These are phyloP conservation scores for Bubo bubo DNA, from an alignment of 2,113 vertebrate species.

Conservation along the genomic window DNA sequence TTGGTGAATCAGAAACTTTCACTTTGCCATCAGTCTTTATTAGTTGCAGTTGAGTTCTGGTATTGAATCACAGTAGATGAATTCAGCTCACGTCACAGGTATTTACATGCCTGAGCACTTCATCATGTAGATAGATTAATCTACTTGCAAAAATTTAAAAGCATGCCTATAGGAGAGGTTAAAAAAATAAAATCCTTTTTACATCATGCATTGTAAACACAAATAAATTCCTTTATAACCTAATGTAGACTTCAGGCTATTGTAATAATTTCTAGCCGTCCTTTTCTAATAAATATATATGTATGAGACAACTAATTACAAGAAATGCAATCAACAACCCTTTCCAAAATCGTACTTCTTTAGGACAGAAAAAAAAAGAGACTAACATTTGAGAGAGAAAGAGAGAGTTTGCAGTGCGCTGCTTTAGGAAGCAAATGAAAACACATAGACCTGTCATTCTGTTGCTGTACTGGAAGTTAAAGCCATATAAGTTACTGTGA, in stretches of 20 bases:
- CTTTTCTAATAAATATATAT: neutral
- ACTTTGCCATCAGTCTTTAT: slow-evolving; percentile 46
- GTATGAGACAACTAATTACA: neutral
- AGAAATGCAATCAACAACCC: neutral
- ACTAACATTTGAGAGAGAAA: neutral
- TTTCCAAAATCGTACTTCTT: neutral
- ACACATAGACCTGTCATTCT: neutral
- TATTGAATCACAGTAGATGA: slow-evolving; percentile 6
- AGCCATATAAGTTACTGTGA: neutral
- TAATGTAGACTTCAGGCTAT: neutral
- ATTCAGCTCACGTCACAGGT: slow-evolving; percentile 18
- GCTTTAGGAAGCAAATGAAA: neutral
- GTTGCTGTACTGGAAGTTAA: neutral
- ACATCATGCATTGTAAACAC: neutral
- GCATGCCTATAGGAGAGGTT: neutral
- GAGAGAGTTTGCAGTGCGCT: neutral
- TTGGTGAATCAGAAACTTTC: slow-evolving; percentile 23
- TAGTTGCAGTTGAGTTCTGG: slow-evolving; percentile 16
- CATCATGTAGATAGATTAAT: neutral
- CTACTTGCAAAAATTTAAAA: neutral
- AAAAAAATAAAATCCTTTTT: neutral
- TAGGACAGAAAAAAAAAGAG: neutral
- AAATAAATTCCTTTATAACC: neutral
- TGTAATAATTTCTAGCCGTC: neutral
- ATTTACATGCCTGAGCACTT: slow-evolving; percentile 26